Conservation (phyloP, 2,888 invertebrate genomes). For the Eilema caniola region DNA sequence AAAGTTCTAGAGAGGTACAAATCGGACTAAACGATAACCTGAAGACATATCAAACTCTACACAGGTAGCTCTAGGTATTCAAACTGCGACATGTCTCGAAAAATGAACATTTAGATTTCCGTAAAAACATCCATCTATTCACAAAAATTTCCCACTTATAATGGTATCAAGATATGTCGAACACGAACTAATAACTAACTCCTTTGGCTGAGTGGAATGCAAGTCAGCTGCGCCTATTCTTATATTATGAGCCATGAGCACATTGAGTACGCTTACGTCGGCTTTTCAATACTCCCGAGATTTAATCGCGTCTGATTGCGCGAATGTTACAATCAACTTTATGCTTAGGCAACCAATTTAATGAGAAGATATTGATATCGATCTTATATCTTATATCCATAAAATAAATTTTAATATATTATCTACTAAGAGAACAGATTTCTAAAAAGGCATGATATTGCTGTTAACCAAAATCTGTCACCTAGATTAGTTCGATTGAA, state of each 20-base stretch:
- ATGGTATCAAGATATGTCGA: neutral
- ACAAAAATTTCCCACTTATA: neutral
- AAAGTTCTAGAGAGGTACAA: too few species aligned
- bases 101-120: neutral
- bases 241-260: slow-evolving; percentile 42
- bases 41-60: too few species aligned
- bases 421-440: too few species aligned
- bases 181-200: neutral
- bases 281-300: slow-evolving; percentile 47
- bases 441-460: neutral
- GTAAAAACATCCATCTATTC: neutral
- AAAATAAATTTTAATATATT: slow-evolving; percentile 5
- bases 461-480: neutral
- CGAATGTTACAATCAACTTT: slow-evolving; percentile 43
- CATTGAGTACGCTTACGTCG: slow-evolving; percentile 31
- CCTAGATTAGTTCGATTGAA: neutral
- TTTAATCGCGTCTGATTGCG: slow-evolving; percentile 52
- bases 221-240: slow-evolving; percentile 46
- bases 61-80: too few species aligned
- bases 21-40: too few species aligned
- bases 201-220: slow-evolving; percentile 11
- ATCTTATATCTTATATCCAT: slow-evolving; percentile 9
- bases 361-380: slow-evolving; percentile 28
- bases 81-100: too few species aligned
- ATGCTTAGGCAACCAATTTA: slow-evolving; percentile 42